Base-by-base conservation (phyloP, 2,888 invertebrate genomes). In the Petrolisthes cinctipes region DNA sequence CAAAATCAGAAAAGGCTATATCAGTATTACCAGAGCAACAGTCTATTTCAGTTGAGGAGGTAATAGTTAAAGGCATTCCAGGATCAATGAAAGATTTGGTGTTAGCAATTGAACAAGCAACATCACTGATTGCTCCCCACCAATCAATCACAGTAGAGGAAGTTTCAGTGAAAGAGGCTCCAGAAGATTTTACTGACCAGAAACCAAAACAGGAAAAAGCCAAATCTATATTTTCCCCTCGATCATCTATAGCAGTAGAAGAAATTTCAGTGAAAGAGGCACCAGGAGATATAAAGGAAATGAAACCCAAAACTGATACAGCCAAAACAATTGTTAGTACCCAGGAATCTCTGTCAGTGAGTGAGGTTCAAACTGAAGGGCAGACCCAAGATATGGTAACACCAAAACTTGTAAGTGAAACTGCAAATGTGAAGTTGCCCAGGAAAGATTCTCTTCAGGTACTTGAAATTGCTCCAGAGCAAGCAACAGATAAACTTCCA, bases 1-100 rank as follows among this genome's bases (percentile, higher is more conserved):
- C 86, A 53, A 81, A 86, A 54, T 73, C 81, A 56, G 86, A 82
- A 61, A 82, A 81, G 20, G 86, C 86, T 51, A 61, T 73, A 14
- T 86, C 86, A 51, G 57, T 86, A 23, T 86, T 86, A 5, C 61
- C 86, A 81, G 82, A 81, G 53, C 86, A 86, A 53, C 82, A 86
- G 37, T 86, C 86, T 80, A 92, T 91, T 91, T 91, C 91, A 91
- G 86, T 92, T 91, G 91, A 92, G 91, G 92, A 92, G 89, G 92
- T 92, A 91, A 92, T 92, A 91, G 91, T 92, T 71, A 92, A 92
- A 92, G 92, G 92, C 91, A 73, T 75, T 56, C 68, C 86, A 57
- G 89, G 92, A 92, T 91, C 92, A 91, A 91, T 91, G 92, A 90
- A 92, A 91, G 87, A 91, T 37, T 86, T 90, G 80, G 85, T 90